Base-by-base conservation (phyloP, 2,888 invertebrate species). In the Autographa pulchrina region DNA sequence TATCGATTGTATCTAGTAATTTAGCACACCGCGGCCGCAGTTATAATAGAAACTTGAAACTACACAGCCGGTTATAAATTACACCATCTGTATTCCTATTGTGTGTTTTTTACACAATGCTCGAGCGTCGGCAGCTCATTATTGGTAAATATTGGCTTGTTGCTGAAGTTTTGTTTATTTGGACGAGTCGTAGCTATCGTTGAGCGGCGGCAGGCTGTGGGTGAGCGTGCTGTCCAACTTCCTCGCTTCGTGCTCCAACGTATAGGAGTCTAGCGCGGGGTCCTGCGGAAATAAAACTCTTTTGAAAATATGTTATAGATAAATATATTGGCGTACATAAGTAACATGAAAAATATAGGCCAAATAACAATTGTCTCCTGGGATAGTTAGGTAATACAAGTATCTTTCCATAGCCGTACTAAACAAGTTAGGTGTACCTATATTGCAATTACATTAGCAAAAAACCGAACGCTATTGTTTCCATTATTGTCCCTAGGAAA, bases 221-320 rank as follows among this genome's bases (percentile, higher is more conserved):
- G 97, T 93, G 63, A 97, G 91, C 3, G 97, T 96, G 90, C 93
- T 97, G 91, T 97, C 97, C 86, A 97, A 88, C 89, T 97, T 98
- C 84, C 98, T 96, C 8, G 99, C 98, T 93, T 99, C 99, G 88
- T 98, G 98, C 90, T 99, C 99, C 88, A 99, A 94, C 0, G 99
- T 97, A 80, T 98, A 96, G 0, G 98, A 98, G 93, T 99, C 99
- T 66, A 99, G 93, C 0, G 97, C 97, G 2, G 98, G 98, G 92
- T 99, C 99, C 93, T 97, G 96, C n/a, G 41, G 56, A 94, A 72
- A 81, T 18, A 43, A n/a, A 32, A 16, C 4, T 25, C 25, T 7
- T 54, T 20, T 56, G 7, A n/a, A 38, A 31, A 31, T 58, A 18
- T 25, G 41, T 0, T 48, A 6, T 13, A 13, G 11, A 25, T 25